Evolutionary conservation across 2,888 invertebrate genomes (phyloP), one percentile per base, ranked within the genome.

Genomic region (Pyrocoelia pectoralis): DNA sequence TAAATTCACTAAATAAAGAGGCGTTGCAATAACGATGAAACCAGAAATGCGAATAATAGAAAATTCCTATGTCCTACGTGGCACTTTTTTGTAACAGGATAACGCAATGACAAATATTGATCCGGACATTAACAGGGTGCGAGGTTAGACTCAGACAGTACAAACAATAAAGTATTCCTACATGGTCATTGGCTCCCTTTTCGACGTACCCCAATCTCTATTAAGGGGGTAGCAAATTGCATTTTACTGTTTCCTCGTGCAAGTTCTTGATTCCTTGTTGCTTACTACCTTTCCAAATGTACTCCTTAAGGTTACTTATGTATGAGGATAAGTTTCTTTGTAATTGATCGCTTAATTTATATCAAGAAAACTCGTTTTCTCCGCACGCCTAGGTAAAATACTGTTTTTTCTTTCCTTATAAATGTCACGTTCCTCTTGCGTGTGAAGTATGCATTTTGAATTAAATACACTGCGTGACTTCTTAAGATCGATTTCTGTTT

Each of bases 201-300:
- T 70, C 64, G 65, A 64, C 59, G 55, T 51, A 49, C 74, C 72
- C 74, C 74, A 72, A 74, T 75, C 75, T 76, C 74, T 71, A 76
- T 76, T 76, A 76, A 69, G 72, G 70, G 73, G 73, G 73, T 72
- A 66, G 72, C 74, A 75, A 76, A 76, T 76, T 75, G 72, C 74
- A 72, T 76, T 76, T 76, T 76, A 76, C 70, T 72, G 73, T 73
- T 76, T 74, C 74, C 74, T 75, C 73, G 69, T 67, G 69, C 6
- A 24, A 61, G 50, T 60, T 60, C 65, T 56, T 65, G 63, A 58
- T 63, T 63, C 48, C 53, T 38, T 38, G 54, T 40, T 40, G 17
- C 14, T 50, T 46, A 56, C 53, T 28, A 53, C 40, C 57, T 43
- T 48, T 28, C 15, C 1, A 18, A 19, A 10, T 19, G 5, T 24